phyloP scores from a whole-genome alignment of 64 coral and sea anemone genomes.

The Actinia equina region DNA sequence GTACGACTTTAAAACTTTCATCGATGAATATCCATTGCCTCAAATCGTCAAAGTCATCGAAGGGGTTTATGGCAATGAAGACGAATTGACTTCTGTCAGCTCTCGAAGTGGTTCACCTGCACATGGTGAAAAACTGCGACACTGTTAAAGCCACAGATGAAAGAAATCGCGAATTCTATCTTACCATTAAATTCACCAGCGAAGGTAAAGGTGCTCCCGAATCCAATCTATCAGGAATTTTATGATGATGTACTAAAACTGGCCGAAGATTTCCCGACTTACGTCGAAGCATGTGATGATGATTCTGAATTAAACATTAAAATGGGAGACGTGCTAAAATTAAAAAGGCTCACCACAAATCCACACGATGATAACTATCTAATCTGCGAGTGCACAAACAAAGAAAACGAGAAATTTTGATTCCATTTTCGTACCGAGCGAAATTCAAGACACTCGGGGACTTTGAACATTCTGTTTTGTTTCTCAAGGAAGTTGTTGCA shows the following conservation, averaged over 20 bases:
- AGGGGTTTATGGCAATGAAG: not conserved
- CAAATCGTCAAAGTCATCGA: slow-evolving; percentile 4
- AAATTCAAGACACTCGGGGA: not conserved
- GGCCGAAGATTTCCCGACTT: not conserved
- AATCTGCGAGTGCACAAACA: not conserved
- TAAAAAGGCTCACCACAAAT: not conserved
- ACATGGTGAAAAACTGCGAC: not conserved
- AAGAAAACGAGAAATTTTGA: not conserved
- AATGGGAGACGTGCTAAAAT: not conserved
- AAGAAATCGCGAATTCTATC: not conserved
- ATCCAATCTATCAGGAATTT: not conserved
- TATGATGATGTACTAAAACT: not conserved
- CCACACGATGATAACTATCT: not conserved
- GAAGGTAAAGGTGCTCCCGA: not conserved
- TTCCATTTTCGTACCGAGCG: not conserved
- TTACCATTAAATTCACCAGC: not conserved
- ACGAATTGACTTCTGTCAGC: not conserved
- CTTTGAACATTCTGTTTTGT: not conserved
- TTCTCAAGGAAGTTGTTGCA: slow-evolving; percentile 7
- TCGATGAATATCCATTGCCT: slow-evolving; percentile 10
- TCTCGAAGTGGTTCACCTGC: not conserved
- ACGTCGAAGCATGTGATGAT: not conserved
- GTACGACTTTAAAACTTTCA: slow-evolving; percentile 1
- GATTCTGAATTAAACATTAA: not conserved
- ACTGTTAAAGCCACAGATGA: slow-evolving; percentile 1